phyloP scores from a whole-genome alignment of 2,797 vertebrate species.

The Leptodactylus fallax region DNA sequence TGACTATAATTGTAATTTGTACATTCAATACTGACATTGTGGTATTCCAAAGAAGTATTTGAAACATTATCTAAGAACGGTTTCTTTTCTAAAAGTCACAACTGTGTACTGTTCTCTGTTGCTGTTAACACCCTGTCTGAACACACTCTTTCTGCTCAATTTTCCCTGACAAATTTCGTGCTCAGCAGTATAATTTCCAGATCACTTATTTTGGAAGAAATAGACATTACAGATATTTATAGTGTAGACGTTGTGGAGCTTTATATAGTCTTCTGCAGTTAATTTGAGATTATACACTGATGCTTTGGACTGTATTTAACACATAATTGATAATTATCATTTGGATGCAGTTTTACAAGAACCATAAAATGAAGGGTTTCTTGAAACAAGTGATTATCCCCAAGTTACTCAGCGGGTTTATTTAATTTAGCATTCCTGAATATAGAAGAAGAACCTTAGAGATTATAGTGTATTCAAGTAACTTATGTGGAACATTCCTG shows the following conservation, averaged over 20 bases:
- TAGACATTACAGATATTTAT: neutral
- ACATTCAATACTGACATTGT: too few species aligned
- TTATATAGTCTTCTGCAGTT: neutral
- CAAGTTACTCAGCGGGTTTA: neutral
- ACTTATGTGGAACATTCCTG: neutral
- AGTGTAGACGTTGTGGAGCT: slow-evolving; percentile 5
- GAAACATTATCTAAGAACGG: too few species aligned
- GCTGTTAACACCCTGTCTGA: too few species aligned
- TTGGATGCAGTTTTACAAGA: neutral
- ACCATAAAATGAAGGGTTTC: slow-evolving; percentile 6
- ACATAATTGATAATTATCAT: slow-evolving; percentile 7
- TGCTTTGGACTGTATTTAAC: neutral
- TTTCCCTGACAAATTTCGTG: neutral
- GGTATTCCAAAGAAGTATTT: too few species aligned
- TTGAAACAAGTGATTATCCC: slow-evolving; percentile 21
- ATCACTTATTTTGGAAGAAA: neutral
- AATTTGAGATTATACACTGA: neutral
- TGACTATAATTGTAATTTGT: too few species aligned
- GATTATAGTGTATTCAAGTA: neutral
- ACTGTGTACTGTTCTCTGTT: too few species aligned
- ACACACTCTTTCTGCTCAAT: neutral
- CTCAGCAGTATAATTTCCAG: neutral
- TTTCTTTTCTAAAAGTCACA: too few species aligned
- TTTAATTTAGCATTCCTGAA: neutral
- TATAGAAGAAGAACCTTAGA: neutral